Evolutionary conservation across 2,888 invertebrate genomes (phyloP).

Genomic region (Elysia crispata): DNA sequence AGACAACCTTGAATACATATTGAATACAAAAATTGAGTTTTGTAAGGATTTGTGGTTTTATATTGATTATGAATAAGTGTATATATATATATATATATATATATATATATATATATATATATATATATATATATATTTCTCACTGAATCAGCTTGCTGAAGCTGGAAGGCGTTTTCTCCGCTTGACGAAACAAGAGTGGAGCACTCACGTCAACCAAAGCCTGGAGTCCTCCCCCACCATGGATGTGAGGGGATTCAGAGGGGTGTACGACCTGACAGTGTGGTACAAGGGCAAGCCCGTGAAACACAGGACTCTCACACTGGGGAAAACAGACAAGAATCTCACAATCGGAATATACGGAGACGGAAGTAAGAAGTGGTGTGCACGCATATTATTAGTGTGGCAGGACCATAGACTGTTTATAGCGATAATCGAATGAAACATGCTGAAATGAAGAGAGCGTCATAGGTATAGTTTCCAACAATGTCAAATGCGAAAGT

Average conservation of each 20-base stretch:
- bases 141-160: constrained; percentile 50
- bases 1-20: no score
- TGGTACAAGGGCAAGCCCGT: constrained; percentile 49
- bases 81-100: no score
- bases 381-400: no score
- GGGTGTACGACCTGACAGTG: constrained; percentile 54
- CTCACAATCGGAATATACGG: constrained; percentile 30
- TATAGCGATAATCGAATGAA: no score
- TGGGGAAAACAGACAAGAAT: constrained; percentile 39
- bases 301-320: constrained; percentile 40
- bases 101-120: neutral
- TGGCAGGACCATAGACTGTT: no score
- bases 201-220: constrained; percentile 49
- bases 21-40: no score
- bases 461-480: no score
- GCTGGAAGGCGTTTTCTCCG: constrained; percentile 52
- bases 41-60: no score
- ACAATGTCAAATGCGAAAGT: no score
- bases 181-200: constrained; percentile 55
- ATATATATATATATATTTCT: no score
- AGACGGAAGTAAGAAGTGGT: constrained; percentile 27
- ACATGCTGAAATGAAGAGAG: no score
- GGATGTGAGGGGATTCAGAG: constrained; percentile 53
- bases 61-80: no score
- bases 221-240: constrained; percentile 46